Percentiles rank a stretch among this genome's conserved stretches.
Conservation (phyloP, 2,888 invertebrate genomes). For the Thymelicus lineola region DNA sequence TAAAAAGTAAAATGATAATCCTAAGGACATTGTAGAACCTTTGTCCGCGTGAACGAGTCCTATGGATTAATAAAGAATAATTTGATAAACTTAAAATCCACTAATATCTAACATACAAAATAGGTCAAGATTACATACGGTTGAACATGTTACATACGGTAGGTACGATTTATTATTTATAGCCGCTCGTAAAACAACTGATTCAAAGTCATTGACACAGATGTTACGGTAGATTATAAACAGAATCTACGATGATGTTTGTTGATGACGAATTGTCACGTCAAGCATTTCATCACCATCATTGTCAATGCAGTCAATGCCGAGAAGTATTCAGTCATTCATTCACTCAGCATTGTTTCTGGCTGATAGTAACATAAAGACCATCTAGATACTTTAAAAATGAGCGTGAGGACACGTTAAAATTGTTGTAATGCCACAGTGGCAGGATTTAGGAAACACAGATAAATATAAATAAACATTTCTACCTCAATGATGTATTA, state of each 20-base stretch:
- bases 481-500: too few species aligned
- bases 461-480: too few species aligned
- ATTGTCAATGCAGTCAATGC: neutral
- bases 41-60: too few species aligned
- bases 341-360: too few species aligned
- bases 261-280: slow-evolving; percentile 6
- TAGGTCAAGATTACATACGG: slow-evolving; percentile 47
- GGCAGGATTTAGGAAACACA: too few species aligned
- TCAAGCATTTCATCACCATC: neutral
- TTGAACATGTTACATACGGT: slow-evolving; percentile 42
- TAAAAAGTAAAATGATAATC: too few species aligned
- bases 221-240: slow-evolving; percentile 45
- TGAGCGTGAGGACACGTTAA: too few species aligned
- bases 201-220: slow-evolving; percentile 68
- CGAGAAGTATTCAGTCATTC: too few species aligned
- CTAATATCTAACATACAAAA: slow-evolving; percentile 33
- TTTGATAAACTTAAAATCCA: neutral
- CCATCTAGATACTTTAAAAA: too few species aligned
- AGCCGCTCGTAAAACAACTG: slow-evolving; percentile 63
- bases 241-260: neutral
- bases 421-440: too few species aligned
- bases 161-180: slow-evolving; percentile 57
- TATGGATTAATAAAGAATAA: neutral
- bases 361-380: too few species aligned
- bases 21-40: too few species aligned